Conservation (phyloP, 2,113 vertebrate species). For the Podarcis muralis region DNA sequence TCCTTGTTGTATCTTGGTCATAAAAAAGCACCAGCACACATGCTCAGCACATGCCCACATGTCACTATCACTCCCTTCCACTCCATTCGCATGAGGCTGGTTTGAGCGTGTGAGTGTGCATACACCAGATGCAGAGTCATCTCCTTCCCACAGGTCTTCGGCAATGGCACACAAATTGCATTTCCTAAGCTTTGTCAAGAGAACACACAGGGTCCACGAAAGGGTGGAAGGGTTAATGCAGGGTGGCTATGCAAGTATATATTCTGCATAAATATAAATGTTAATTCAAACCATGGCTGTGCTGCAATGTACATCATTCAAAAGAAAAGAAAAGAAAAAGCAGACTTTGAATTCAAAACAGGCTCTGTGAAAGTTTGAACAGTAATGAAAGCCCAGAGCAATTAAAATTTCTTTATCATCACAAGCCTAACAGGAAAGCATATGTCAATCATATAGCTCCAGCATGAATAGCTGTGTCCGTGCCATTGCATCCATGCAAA, state of each 20-base stretch:
- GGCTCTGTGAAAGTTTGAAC: constrained; percentile 36
- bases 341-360: constrained; percentile 42
- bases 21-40: not conserved
- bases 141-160: constrained; percentile 5
- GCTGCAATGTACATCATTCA: constrained; percentile 22
- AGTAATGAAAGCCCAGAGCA: constrained; percentile 28
- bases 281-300: constrained; percentile 42
- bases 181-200: constrained; percentile 19
- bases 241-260: not conserved
- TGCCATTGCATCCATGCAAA: not conserved
- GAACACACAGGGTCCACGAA: not conserved
- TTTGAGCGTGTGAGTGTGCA: not conserved
- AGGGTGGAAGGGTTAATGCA: constrained; percentile 8
- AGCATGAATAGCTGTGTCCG: constrained; percentile 19
- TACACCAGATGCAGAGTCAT: not conserved
- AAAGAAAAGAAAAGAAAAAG: constrained; percentile 28
- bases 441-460: not conserved
- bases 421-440: constrained; percentile 28
- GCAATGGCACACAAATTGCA: not conserved
- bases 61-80: constrained; percentile 2
- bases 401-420: constrained; percentile 29
- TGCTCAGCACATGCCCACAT: not conserved
- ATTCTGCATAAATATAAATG: constrained; percentile 19
- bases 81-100: not conserved
- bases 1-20: constrained; percentile 15